Conservation (phyloP, 1,140 invertebrate genomes). For the Apis cerana region DNA sequence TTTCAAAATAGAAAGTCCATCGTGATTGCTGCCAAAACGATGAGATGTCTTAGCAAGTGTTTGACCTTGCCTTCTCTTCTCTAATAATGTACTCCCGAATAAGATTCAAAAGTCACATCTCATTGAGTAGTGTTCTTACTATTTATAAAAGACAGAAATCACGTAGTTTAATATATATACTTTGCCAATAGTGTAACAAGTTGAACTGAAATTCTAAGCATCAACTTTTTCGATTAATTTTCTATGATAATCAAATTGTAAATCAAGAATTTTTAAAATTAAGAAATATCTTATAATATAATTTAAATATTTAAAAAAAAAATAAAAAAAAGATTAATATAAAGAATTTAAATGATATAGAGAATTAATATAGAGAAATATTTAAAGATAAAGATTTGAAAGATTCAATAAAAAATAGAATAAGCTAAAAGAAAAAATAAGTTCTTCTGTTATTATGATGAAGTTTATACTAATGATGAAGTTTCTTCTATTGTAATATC, state of each 20-base stretch:
- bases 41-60: neutral
- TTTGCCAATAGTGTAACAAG: neutral
- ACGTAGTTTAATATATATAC: neutral
- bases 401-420: neutral
- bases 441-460: rapidly evolving
- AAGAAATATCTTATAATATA: no score
- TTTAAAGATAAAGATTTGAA: neutral
- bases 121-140: conserved; percentile 8
- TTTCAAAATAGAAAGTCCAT: neutral
- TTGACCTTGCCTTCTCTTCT: conserved; percentile 67
- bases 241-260: no score
- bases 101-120: conserved; percentile 17
- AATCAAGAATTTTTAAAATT: no score
- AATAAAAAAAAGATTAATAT: neutral
- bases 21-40: conserved; percentile 20
- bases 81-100: conserved; percentile 68
- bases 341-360: neutral
- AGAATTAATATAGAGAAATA: neutral
- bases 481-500: neutral
- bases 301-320: neutral
- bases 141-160: conserved; percentile 19
- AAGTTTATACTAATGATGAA: neutral
- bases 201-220: neutral
- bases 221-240: neutral
- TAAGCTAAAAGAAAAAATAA: neutral